Conservation (phyloP, 2,797 vertebrate species). For the Gymnodraco acuticeps region DNA sequence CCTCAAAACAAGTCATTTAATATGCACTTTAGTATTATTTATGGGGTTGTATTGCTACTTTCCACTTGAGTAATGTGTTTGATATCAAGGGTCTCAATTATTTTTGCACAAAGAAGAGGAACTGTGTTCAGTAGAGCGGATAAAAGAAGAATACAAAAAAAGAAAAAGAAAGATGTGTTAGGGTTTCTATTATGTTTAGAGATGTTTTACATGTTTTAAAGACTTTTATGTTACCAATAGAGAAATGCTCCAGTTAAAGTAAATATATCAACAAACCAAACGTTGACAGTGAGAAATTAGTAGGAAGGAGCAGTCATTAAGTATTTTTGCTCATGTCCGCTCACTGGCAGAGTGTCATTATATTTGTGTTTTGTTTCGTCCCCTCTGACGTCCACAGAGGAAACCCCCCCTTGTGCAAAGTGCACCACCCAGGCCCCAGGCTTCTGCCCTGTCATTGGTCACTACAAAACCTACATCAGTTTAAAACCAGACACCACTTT, state of each 20-base stretch:
- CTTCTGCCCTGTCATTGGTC: constrained; percentile 82
- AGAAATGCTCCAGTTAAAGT: constrained; percentile 4
- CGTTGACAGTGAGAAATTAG: constrained; percentile 62
- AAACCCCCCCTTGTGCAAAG: constrained; percentile 73
- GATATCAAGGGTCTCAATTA: constrained; percentile 9
- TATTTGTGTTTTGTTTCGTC: constrained; percentile 61
- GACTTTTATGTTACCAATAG: constrained; percentile 1
- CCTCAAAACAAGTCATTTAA: background rate
- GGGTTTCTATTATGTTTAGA: background rate
- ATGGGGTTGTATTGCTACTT: background rate
- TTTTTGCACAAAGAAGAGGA: constrained; percentile 40
- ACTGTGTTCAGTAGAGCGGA: background rate
- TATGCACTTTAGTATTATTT: background rate
- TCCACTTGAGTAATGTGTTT: background rate
- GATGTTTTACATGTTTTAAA: background rate
- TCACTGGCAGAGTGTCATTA: constrained; percentile 54
- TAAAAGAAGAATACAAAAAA: constrained; percentile 11
- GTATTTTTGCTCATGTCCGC: constrained; percentile 35
- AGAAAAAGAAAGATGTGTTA: too few species aligned
- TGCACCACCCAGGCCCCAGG: constrained; percentile 43
- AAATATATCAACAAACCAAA: constrained; percentile 34
- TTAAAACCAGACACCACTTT: constrained; percentile 75
- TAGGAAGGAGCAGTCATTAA: constrained; percentile 52
- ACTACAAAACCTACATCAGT: constrained; percentile 62
- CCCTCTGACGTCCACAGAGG: constrained; percentile 61